These are phyloP conservation scores for Gambusia holbrooki DNA, from an alignment of 2,113 vertebrate genomes.

Conservation along the genomic window DNA sequence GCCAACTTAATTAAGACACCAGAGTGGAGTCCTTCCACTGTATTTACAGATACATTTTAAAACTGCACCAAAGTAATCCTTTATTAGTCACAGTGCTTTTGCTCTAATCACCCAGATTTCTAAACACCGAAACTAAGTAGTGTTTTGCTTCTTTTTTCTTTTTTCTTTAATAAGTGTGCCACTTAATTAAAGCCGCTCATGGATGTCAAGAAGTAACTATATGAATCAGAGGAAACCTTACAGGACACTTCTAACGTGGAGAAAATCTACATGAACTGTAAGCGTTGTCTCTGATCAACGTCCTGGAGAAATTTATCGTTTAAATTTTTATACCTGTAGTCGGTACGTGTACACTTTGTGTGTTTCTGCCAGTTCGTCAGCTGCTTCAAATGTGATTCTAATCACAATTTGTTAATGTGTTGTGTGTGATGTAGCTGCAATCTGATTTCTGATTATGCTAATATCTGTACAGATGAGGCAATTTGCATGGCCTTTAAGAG, in stretches of 20 bases:
- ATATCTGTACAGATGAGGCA: conserved; percentile 19
- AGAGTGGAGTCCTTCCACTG: not conserved
- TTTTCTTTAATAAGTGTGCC: conserved; percentile 16
- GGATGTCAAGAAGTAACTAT: conserved; percentile 25
- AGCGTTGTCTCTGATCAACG: not conserved
- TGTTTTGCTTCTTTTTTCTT: conserved; percentile 14
- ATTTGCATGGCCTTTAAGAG: conserved; percentile 21
- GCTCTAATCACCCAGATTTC: conserved; percentile 36
- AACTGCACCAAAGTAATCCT: conserved; percentile 25
- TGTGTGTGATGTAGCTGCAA: conserved; percentile 9
- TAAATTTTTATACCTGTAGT: too few relatives aligned
- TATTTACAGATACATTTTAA: not conserved
- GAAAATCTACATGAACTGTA: conserved; percentile 13
- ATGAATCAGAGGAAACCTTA: not conserved
- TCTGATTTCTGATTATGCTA: conserved; percentile 11
- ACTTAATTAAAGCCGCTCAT: conserved; percentile 50
- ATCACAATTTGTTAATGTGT: conserved; percentile 35
- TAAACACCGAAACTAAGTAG: conserved; percentile 11
- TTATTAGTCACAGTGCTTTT: conserved; percentile 29
- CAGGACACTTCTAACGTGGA: not conserved
- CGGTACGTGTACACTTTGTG: not conserved
- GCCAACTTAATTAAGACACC: not conserved
- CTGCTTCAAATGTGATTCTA: conserved; percentile 39
- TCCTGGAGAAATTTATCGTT: not conserved
- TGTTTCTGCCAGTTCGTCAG: conserved; percentile 13